phyloP scores from a whole-genome alignment of 35 echinoderm and acorn worm genomes.

The Ophioderma brevispina region DNA sequence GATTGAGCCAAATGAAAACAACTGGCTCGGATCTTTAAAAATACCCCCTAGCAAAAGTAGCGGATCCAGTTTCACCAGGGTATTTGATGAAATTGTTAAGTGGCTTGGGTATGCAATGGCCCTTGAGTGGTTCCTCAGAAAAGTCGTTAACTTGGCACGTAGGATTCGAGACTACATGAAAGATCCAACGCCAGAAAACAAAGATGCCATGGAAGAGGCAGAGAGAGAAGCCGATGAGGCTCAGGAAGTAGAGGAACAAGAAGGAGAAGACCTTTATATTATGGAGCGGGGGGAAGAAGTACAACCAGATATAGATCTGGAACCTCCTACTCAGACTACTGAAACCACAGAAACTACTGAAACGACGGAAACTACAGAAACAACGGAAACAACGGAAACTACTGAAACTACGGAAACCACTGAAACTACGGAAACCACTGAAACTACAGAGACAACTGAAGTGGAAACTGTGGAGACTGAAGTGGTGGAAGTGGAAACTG shows the following conservation, averaged over 20 bases:
- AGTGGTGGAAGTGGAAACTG: neutral
- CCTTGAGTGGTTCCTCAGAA: too few species aligned
- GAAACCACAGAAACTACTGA: too few species aligned
- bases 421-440: neutral
- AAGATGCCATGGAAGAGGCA: neutral
- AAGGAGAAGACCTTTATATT: neutral
- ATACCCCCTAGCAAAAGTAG: neutral
- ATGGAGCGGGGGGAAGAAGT: neutral
- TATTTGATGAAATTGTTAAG: too few species aligned
- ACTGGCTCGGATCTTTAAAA: neutral
- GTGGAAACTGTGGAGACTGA: neutral
- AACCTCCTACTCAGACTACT: neutral
- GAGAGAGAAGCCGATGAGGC: neutral
- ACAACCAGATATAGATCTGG: neutral
- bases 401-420: neutral
- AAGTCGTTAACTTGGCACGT: too few species aligned
- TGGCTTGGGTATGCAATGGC: too few species aligned
- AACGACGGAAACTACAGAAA: neutral
- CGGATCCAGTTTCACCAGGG: too few species aligned
- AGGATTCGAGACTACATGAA: neutral
- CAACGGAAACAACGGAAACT: constrained; percentile 1
- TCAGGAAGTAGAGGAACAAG: neutral
- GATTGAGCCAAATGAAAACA: neutral
- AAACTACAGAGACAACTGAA: neutral
- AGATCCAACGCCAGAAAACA: neutral